Percentiles rank a stretch among this genome's conserved stretches.
Conservation (phyloP, 1,140 invertebrate genomes). For the Trichoplusia ni region DNA sequence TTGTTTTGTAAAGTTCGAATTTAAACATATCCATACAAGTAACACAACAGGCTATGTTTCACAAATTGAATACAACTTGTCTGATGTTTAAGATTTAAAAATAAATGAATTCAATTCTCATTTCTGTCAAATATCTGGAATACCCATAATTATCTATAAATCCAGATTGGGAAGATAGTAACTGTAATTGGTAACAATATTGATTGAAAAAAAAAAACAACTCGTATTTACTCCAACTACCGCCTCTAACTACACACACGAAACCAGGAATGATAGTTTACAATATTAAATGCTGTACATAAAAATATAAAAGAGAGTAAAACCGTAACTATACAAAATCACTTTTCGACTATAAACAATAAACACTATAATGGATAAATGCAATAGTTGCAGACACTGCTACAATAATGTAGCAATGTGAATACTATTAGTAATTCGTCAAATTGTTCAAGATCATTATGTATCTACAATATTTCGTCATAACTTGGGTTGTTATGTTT, state of each 20-base stretch:
- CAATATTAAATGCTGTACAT: constrained; percentile 74
- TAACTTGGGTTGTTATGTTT: constrained; percentile 40
- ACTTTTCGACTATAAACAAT: constrained; percentile 64
- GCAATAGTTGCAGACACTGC: constrained; percentile 67
- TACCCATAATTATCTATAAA: constrained; percentile 32
- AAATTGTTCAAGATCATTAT: constrained; percentile 58
- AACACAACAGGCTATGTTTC: background rate
- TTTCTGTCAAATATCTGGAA: background rate
- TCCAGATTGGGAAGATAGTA: constrained; percentile 55
- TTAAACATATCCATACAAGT: background rate
- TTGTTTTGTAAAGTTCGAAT: constrained; percentile 4
- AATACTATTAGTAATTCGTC: constrained; percentile 67
- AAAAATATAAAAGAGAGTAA: constrained; percentile 62
- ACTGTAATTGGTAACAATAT: constrained; percentile 76
- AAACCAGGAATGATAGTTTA: constrained; percentile 73
- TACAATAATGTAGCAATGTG: constrained; percentile 54
- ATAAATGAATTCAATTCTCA: constrained; percentile 16
- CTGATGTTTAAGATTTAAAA: background rate
- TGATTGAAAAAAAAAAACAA: constrained; percentile 54
- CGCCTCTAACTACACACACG: constrained; percentile 27
- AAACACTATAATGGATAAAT: constrained; percentile 76
- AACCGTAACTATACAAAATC: constrained; percentile 76
- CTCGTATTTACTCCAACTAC: constrained; percentile 44
- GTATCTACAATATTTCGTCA: constrained; percentile 42
- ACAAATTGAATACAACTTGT: constrained; percentile 17